phyloP scores from a whole-genome alignment of 2,113 vertebrate species.

The Chauna torquata region DNA sequence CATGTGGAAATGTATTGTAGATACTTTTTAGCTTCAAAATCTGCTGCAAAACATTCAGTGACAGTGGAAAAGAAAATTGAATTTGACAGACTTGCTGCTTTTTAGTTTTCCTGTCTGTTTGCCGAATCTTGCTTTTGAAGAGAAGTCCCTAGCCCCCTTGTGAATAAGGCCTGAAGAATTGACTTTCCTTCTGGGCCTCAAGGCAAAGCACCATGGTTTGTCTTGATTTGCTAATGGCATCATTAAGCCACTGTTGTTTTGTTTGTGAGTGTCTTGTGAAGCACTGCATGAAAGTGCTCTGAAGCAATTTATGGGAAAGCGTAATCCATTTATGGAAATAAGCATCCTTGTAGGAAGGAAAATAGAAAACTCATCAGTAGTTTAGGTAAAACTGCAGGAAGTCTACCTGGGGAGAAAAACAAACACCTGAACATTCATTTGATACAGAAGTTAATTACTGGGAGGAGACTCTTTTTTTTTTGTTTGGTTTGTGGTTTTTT shows the following conservation, averaged over 20 bases:
- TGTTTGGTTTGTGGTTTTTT: no score
- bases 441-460: background rate
- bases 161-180: background rate
- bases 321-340: conserved; percentile 17
- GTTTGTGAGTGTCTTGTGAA: background rate
- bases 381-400: background rate
- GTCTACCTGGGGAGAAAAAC: background rate
- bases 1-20: background rate
- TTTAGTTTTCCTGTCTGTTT: background rate
- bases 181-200: background rate
- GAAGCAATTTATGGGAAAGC: background rate
- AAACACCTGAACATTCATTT: background rate
- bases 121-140: background rate
- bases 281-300: background rate
- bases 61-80: background rate
- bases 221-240: background rate
- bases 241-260: background rate
- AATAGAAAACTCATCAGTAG: background rate
- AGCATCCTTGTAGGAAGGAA: background rate
- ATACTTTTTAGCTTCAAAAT: conserved; percentile 1
- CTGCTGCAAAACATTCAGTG: background rate
- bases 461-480: background rate
- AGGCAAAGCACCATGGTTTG: background rate
- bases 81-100: background rate
- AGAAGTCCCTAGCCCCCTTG: background rate